Conservation (phyloP, 2,113 vertebrate genomes). For the Ptilonorhynchus violaceus region DNA sequence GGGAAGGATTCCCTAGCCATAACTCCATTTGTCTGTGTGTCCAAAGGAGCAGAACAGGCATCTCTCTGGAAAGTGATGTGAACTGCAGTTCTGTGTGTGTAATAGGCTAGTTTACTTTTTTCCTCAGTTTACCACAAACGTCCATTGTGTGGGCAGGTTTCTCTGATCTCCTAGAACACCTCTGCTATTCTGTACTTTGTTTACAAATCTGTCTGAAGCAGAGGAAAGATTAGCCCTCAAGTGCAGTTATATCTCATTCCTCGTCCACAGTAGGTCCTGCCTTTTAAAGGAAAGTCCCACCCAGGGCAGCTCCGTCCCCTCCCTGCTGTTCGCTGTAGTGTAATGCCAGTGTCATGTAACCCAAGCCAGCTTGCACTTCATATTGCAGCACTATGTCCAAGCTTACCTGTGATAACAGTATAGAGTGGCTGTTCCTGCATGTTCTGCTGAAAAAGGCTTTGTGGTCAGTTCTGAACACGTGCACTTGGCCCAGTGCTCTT, state of each 20-base stretch:
- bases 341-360: not conserved
- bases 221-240: not conserved
- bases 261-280: slow-evolving; percentile 27
- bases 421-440: slow-evolving; percentile 50
- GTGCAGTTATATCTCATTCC: not conserved
- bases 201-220: slow-evolving; percentile 17
- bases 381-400: not conserved
- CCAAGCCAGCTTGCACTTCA: slow-evolving; percentile 11
- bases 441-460: slow-evolving; percentile 58
- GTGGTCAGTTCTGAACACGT: slow-evolving; percentile 26
- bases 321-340: not conserved
- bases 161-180: not conserved
- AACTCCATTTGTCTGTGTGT: not conserved
- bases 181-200: slow-evolving; percentile 5
- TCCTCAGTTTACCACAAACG: not conserved
- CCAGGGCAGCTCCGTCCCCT: not conserved
- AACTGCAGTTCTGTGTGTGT: not conserved
- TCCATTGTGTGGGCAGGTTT: not conserved
- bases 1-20: not conserved
- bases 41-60: not conserved
- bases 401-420: slow-evolving; percentile 44
- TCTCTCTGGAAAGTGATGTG: not conserved
- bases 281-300: not conserved
- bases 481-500: not conserved
- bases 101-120: slow-evolving; percentile 3